Conservation (phyloP, 2,888 invertebrate genomes). For the Folsomia manolachei region DNA sequence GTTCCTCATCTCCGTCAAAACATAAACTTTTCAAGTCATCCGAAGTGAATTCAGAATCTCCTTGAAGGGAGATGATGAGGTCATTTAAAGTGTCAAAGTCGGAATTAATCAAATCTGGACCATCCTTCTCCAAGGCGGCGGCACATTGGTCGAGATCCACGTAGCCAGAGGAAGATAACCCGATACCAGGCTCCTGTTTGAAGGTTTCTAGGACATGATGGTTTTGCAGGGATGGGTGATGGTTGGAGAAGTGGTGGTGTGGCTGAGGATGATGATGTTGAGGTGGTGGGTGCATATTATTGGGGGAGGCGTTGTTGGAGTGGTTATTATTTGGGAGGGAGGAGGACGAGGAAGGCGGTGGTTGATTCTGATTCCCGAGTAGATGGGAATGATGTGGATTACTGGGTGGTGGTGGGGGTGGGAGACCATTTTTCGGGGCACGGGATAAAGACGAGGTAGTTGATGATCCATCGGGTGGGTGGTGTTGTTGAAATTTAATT, state of each 20-base stretch:
- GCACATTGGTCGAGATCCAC: conserved; percentile 82
- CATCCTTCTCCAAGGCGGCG: conserved; percentile 80
- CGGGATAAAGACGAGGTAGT: background rate
- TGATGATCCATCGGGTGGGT: background rate
- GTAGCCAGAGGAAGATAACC: conserved; percentile 60
- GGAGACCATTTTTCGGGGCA: conserved; percentile 4
- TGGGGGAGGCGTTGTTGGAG: too few relatives aligned
- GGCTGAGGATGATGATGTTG: background rate
- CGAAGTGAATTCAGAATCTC: conserved; percentile 72
- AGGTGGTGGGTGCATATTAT: background rate
- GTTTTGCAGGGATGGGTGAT: too few relatives aligned
- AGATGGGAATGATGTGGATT: background rate
- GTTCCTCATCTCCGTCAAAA: conserved; percentile 65
- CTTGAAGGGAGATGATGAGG: conserved; percentile 77
- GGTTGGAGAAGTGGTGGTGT: background rate
- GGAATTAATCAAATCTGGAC: conserved; percentile 61
- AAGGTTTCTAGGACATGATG: conserved; percentile 23
- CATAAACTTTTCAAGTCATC: too few relatives aligned
- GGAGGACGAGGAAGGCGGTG: background rate
- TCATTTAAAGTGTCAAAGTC: conserved; percentile 77
- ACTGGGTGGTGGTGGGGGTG: background rate
- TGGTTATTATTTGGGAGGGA: background rate
- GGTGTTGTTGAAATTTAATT: conserved; percentile 10
- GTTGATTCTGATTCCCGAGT: background rate
- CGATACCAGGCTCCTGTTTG: conserved; percentile 35